A percentile compares a stretch with the other conserved stretches of the same genome.
phyloP scores from a whole-genome alignment of 37 sponge, comb jelly and placozoan species.

The Eunapius fragilis region DNA sequence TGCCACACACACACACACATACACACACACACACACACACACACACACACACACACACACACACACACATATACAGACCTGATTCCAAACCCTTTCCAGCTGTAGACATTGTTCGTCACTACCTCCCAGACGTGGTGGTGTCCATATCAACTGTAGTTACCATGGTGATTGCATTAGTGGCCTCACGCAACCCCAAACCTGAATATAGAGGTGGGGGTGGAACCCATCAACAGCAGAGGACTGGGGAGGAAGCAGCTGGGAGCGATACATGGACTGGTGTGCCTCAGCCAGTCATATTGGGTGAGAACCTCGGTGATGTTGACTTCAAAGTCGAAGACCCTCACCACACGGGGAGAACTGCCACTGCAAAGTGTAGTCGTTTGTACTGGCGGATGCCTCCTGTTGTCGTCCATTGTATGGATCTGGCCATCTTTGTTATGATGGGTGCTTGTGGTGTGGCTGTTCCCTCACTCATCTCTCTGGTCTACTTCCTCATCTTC shows the following conservation, averaged over 20 bases:
- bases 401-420: neutral
- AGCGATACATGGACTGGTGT: neutral
- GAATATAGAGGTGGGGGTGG: neutral
- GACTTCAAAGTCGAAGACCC: too few species aligned
- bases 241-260: neutral
- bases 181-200: neutral
- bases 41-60: too few species aligned
- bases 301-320: too few species aligned
- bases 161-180: conserved; percentile 9
- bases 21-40: too few species aligned
- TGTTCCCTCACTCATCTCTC: conserved; percentile 58
- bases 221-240: neutral
- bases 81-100: conserved; percentile 4
- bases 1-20: too few species aligned
- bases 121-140: conserved; percentile 72
- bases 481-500: conserved; percentile 55
- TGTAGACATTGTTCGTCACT: conserved; percentile 65
- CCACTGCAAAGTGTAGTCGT: neutral
- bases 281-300: neutral
- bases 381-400: too few species aligned
- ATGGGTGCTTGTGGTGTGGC: conserved; percentile 45
- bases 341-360: too few species aligned
- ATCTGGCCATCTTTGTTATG: conserved; percentile 31
- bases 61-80: too few species aligned
- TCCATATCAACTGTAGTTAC: conserved; percentile 30